Conservation (phyloP, 2,113 vertebrate genomes). For the Hipposideros armiger region DNA sequence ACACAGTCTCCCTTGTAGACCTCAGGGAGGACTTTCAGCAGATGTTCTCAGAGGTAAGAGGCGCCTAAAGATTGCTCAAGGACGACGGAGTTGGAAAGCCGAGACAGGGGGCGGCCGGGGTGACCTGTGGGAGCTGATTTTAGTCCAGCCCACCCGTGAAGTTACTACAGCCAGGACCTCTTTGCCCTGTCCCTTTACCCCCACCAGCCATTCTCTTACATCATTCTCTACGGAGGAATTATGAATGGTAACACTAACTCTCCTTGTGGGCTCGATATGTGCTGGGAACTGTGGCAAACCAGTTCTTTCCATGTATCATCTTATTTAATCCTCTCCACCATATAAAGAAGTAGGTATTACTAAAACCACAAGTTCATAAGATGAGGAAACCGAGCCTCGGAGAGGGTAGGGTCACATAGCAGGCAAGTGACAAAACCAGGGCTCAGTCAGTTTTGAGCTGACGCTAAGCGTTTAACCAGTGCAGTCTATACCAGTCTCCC, state of each 20-base stretch:
- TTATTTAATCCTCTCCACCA: neutral
- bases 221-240: neutral
- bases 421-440: slow-evolving; percentile 28
- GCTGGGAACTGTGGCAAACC: neutral
- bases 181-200: neutral
- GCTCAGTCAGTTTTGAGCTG: neutral
- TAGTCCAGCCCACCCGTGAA: neutral
- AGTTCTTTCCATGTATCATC: slow-evolving; percentile 2
- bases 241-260: neutral
- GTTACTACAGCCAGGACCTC: neutral
- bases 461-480: neutral
- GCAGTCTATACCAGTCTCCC: neutral
- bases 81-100: neutral
- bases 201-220: neutral
- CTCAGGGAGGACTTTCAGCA: neutral
- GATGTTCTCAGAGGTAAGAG: neutral
- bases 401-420: neutral
- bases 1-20: neutral
- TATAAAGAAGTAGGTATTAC: neutral
- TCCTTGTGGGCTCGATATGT: neutral
- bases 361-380: neutral
- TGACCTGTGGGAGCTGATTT: neutral
- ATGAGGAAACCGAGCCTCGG: neutral
- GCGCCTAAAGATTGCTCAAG: neutral
- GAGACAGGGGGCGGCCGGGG: neutral